Base-by-base conservation (phyloP, 2,113 vertebrate species). In the Meles meles region DNA sequence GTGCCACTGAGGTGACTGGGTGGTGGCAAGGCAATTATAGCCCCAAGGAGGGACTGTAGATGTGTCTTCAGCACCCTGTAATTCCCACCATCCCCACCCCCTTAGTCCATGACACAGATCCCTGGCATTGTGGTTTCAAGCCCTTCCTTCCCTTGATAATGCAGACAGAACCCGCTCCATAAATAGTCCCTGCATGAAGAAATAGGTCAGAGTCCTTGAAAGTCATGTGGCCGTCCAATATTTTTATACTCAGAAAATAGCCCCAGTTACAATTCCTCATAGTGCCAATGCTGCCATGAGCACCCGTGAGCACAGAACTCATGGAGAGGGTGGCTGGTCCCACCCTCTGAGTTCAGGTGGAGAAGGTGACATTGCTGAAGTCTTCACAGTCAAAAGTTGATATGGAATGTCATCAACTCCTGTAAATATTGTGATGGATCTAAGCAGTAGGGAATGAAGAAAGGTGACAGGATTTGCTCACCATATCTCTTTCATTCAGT, bases 41-140 rank as follows among this genome's bases (percentile, higher is more conserved):
- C 29, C 20, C 42, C 23, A 0, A 0, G 6, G 4, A 20, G 8
- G 6, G 44, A 7, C 5, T 12, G 6, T 84, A 21, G 42, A 3
- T 25, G 65, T 37, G 74, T 67, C 37, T 8, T 39, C 2, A 65
- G 61, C 49, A 29, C 39, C 47, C 0, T 25, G 27, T 12, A 52
- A 34, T 13, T 12, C 61, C 88, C 21, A 1, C 29, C 69, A 29
- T 10, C 79, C 31, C 55, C 14, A 0, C 18, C 12, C 14, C 10
- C 4, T 11, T 20, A 20, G 14, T 37, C 74, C 4, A 2, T 10
- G 72, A 25, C 12, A 27, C 3, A 76, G 34, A 27, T 15, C 25
- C 31, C 18, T 21, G 20, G 20, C 59, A 7, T 27, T 52, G 27
- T 11, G 5, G 20, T n/a, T 63, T 42, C 39, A 12, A 7, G 37